These are phyloP conservation scores for Sminthopsis crassicaudata DNA, from an alignment of 2,113 vertebrate species.

Conservation along the genomic window DNA sequence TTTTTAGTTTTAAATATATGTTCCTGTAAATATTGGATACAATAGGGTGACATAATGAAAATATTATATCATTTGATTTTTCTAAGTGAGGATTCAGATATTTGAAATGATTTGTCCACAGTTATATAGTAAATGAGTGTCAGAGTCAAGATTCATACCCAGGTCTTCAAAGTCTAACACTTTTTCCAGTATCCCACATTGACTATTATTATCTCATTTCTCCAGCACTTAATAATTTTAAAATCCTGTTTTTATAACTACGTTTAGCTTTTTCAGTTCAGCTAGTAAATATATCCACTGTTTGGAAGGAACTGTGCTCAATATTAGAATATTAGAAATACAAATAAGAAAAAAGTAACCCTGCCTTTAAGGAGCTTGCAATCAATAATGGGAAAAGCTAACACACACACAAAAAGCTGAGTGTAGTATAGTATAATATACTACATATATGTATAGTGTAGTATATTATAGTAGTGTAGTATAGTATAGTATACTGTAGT, in stretches of 20 bases:
- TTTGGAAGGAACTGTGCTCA: background rate
- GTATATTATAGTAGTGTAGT: too few relatives aligned
- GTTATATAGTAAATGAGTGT: background rate
- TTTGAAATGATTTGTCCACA: background rate
- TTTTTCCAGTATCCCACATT: background rate
- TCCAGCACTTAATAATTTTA: background rate
- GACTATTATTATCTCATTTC: background rate
- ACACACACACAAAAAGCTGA: background rate
- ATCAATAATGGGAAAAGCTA: background rate
- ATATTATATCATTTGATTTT: background rate
- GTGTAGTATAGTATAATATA: background rate
- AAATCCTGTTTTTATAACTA: background rate
- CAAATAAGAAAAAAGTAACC: background rate
- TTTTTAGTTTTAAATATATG: background rate
- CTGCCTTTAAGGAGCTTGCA: background rate
- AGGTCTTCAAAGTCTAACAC: background rate
- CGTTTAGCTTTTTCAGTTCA: background rate
- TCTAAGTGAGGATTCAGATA: background rate
- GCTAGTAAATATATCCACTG: background rate
- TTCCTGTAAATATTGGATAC: background rate
- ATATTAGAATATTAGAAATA: background rate
- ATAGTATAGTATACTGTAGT: background rate
- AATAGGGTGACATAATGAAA: background rate
- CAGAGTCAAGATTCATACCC: background rate
- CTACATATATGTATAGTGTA: too few relatives aligned